Percentiles rank a stretch among this genome's conserved stretches.
Evolutionary conservation across 2,888 invertebrate species (phyloP).

Genomic region (Yponomeuta sedellus): DNA sequence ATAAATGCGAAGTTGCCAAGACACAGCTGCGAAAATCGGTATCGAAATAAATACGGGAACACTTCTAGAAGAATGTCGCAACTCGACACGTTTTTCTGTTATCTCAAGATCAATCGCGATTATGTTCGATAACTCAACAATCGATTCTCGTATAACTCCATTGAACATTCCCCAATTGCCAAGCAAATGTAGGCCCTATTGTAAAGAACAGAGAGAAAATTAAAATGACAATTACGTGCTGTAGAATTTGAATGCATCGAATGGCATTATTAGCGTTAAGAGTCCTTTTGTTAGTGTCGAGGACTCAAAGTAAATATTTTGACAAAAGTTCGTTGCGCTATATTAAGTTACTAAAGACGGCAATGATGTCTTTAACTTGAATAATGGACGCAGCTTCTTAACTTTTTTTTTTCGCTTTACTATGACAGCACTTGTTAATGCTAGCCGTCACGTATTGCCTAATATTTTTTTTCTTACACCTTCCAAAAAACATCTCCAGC

Average conservation of each 20-base stretch:
- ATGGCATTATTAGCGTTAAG: constrained; percentile 66
- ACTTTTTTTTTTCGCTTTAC: background rate
- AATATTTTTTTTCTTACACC: background rate
- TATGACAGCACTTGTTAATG: background rate
- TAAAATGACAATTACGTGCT: constrained; percentile 63
- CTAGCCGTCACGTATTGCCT: background rate
- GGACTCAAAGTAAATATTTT: constrained; percentile 68
- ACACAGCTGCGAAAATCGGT: constrained; percentile 30
- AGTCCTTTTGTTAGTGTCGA: constrained; percentile 50
- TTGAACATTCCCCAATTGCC: constrained; percentile 1
- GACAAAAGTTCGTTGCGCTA: constrained; percentile 67
- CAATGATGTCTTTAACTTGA: constrained; percentile 2
- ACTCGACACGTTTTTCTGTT: constrained; percentile 50
- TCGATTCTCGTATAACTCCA: constrained; percentile 44
- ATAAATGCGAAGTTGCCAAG: background rate
- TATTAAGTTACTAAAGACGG: constrained; percentile 59
- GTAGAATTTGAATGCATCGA: constrained; percentile 44
- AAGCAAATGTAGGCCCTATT: constrained; percentile 34
- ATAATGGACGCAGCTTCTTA: constrained; percentile 10
- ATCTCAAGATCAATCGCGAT: constrained; percentile 54
- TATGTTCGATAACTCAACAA: constrained; percentile 29
- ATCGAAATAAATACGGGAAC: constrained; percentile 32
- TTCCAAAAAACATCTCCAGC: background rate
- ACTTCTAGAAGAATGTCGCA: constrained; percentile 33
- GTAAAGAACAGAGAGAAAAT: constrained; percentile 44